Evolutionary conservation across 2,888 invertebrate genomes (phyloP), one percentile per base, ranked within the genome.

Genomic region (Galerucella pusilla): DNA sequence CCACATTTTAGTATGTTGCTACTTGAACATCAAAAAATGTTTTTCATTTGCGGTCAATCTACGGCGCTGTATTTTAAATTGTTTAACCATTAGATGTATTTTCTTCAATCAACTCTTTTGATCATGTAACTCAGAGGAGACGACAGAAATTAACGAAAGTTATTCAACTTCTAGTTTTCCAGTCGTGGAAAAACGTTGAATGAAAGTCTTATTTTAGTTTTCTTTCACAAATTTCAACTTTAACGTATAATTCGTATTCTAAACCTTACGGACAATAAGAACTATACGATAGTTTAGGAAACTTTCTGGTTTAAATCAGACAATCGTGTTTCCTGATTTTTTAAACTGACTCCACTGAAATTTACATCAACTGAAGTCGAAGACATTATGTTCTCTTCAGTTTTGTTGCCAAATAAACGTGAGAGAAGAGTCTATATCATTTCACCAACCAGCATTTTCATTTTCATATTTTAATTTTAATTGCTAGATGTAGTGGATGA

Each of bases 191-290:
- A 52, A 12, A 52, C n/a, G 52, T 52, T 52, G 52, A n/a, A 52
- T 52, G n/a, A n/a, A 52, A 52, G 52, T 52, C n/a, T n/a, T n/a
- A 52, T n/a, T 52, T n/a, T n/a, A 52, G 52, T 52, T n/a, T 52
- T 6, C 1, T n/a, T n/a, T 7, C 52, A 52, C 52, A 52, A 52
- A n/a, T n/a, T n/a, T 5, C 5, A 52, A 52, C 52, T 52, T 52
- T n/a, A 52, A 52, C 52, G n/a, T 52, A 52, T 52, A 14, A 52
- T 52, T 52, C 52, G 14, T 7, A 49, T 52, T 52, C 5, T 52
- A 52, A 52, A 52, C 52, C n/a, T 49, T 12, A 52, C n/a, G 11
- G n/a, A 52, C 14, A 52, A 52, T 52, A 52, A 52, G n/a, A 52
- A n/a, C 52, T 14, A 12, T 52, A n/a, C n/a, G 52, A n/a, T 52